Evolutionary conservation across 2,888 invertebrate species (phyloP), one percentile per base, ranked within the genome.

Genomic region (Thymelicus lineola): DNA sequence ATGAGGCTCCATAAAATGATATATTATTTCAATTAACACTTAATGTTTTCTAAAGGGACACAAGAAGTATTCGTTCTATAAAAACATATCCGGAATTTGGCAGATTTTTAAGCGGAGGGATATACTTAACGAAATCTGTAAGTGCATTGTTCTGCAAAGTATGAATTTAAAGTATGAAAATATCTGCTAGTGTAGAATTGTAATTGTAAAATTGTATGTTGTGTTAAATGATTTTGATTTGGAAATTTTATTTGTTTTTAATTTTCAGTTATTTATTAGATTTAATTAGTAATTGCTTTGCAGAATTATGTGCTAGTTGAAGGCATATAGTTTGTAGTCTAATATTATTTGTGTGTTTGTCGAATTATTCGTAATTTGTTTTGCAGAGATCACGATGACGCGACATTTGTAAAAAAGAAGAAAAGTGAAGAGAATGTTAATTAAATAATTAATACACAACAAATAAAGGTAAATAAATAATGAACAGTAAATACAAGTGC

Each of bases 91-190:
- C 60, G 91, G 91, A 68, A 91, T 91, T 80, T 92, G 92, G 91
- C 86, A 91, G 81, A 90, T 92, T 71, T 93, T 93, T 88, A 91
- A 90, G 83, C 86, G 79, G 83, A 89, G 82, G 79, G 82, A 86
- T 57, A 72, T 80, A 6, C 72, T 80, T 64, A 80, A 77, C 79
- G 53, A 72, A 69, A 79, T 80, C 83, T 86, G 93, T 93, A 89
- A 93, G 93, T 92, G 93, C 93, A 93, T 93, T 88, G 93, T 92
- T 93, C 93, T 92, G 93, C 93, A 91, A 86, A 82, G 83, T 84
- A 77, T 79, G 75, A 17, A 53, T 60, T 50, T 57, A 28, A 28
- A 28, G 17, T 38, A 60, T 15, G 17, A 17, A 1, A 28, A 60
- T 36, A 60, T 42, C 10, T 10, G 10, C 10, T 28, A 55, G 12